phyloP scores from a whole-genome alignment of 2,113 vertebrate genomes.

The Alethe diademata region DNA sequence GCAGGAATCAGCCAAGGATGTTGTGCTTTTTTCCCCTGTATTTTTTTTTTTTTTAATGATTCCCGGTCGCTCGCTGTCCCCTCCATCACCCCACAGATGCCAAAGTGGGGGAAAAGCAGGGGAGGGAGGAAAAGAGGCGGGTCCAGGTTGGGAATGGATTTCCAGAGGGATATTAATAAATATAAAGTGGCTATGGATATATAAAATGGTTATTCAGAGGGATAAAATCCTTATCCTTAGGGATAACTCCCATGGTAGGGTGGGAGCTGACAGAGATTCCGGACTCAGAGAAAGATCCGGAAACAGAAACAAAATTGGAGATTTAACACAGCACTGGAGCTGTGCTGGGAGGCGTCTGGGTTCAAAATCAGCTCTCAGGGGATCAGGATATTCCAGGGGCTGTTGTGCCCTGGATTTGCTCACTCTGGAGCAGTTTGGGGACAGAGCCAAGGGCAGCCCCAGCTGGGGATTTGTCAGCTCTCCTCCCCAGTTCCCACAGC shows the following conservation, averaged over 20 bases:
- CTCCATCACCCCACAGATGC: background rate
- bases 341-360: background rate
- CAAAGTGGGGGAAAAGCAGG: background rate
- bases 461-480: background rate
- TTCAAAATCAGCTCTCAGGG: background rate
- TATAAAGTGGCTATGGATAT: too few relatives aligned
- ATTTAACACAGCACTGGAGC: background rate
- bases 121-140: background rate
- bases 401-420: fast-evolving
- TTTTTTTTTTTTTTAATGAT: background rate
- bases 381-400: background rate
- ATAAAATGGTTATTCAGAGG: background rate
- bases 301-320: background rate
- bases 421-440: fast-evolving
- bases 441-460: background rate
- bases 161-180: background rate
- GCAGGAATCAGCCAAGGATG: background rate
- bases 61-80: background rate
- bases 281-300: background rate
- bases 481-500: background rate
- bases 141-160: background rate
- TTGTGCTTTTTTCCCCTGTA: background rate
- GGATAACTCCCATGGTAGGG: fast-evolving
- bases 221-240: background rate
- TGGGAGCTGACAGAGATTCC: fast-evolving